These are phyloP conservation scores for Ceriagrion tenellum DNA, from an alignment of 2,888 invertebrate species.

Conservation along the genomic window DNA sequence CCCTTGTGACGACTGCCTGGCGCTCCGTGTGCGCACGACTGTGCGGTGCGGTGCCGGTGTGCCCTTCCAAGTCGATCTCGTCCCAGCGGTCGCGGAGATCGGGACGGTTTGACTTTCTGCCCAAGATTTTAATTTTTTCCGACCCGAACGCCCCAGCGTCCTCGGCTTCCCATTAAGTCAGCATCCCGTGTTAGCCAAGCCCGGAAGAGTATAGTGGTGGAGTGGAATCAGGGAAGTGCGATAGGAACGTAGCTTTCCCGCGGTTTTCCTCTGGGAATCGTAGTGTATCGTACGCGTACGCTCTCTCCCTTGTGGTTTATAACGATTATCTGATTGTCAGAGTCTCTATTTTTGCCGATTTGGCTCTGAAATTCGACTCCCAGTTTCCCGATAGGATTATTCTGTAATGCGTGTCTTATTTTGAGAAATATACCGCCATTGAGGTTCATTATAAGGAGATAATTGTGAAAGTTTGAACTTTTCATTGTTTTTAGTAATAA, in stretches of 20 bases:
- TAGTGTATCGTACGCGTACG: no score
- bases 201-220: not conserved
- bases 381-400: no score
- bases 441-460: no score
- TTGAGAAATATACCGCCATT: no score
- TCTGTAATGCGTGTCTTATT: no score
- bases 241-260: not conserved
- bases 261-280: not conserved
- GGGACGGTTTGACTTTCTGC: not conserved
- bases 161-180: not conserved
- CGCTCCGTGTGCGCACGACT: not conserved
- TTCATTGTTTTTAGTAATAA: no score
- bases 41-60: not conserved
- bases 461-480: no score
- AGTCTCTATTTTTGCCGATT: no score
- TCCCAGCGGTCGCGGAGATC: not conserved
- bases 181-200: slow-evolving; percentile 7
- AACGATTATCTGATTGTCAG: no score
- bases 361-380: no score
- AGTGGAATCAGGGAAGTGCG: not conserved
- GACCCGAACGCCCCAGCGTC: not conserved
- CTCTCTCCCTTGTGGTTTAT: no score
- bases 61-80: not conserved
- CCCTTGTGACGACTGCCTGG: not conserved
- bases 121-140: not conserved